Base-by-base conservation (phyloP, 2,888 invertebrate genomes). In the Protodeltote pygarga region DNA sequence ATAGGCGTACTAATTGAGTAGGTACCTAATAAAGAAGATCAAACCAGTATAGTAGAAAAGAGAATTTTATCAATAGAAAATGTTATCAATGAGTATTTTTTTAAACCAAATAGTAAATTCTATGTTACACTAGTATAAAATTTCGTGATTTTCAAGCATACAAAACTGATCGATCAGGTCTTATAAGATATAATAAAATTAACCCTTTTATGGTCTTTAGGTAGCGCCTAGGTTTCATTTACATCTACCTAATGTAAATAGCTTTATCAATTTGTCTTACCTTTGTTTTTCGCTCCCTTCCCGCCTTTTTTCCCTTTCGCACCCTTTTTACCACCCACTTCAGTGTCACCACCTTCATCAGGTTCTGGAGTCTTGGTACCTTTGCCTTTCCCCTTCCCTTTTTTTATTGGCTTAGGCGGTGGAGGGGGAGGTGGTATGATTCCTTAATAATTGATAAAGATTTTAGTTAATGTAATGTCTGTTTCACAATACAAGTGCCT, bases 401-500 rank as follows among this genome's bases (percentile, higher is more conserved):
- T 81, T 37, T 83, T 83, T 55, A 68, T 89, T 79, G 72, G 63
- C 10, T 85, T 73, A 0, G 83, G 74, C 0, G 88, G 85, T 0
- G 86, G 81, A 0, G 85, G 87, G 0, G 88, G 85, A 0, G 93
- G 93, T 1, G 89, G 86, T 29, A 87, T 60, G 2, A 92, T 71
- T 50, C 85, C 90, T 90, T 8, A 51, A 45, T 15, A 25, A 8
- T 13, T 20, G 16, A 27, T 9, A 14, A 20, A 16, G 27, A 24
- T 24, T 8, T 20, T 28, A 4, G 6, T 31, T 21, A 20, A 14
- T 35, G 5, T 17, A 28, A 11, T 14, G 20, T 5, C 2, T 1
- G 1, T 19, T 19, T 19, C 6, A 19, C 6, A 19, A 19, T 4
- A 1, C 5, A 19, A 19, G 2, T 1, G 5, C 1, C 1, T 4